Percentiles rank a stretch among this genome's conserved stretches.
phyloP scores from a whole-genome alignment of 1,140 invertebrate genomes.

The Tachypleus tridentatus region DNA sequence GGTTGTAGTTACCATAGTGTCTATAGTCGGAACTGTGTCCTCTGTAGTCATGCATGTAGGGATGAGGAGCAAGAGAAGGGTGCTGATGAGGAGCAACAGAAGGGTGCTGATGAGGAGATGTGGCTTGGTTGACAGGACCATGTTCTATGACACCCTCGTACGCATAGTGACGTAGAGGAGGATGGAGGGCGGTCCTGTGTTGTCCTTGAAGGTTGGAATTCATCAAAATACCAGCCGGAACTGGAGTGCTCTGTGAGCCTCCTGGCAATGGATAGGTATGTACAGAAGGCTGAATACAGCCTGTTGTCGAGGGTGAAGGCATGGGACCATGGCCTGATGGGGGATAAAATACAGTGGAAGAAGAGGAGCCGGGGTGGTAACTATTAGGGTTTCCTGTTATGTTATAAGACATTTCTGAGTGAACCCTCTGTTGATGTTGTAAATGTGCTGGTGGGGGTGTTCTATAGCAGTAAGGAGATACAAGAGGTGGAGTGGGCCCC shows the following conservation, averaged over 20 bases:
- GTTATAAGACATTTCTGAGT: background rate
- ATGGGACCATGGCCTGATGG: too few species aligned
- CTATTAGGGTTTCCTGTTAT: too few species aligned
- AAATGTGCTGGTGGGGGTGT: conserved; percentile 11
- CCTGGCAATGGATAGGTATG: background rate
- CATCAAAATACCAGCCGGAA: conserved; percentile 4
- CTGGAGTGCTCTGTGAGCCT: background rate
- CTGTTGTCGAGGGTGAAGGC: conserved; percentile 5
- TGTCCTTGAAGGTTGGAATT: conserved; percentile 7
- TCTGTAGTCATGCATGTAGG: conserved; percentile 1
- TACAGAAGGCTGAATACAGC: conserved; percentile 10
- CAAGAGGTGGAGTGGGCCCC: conserved; percentile 10
- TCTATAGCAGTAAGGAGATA: conserved; percentile 15
- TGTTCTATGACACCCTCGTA: conserved; percentile 7
- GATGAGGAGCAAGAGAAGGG: background rate
- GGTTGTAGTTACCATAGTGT: conserved; percentile 5
- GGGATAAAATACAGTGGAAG: too few species aligned
- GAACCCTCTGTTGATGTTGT: conserved; percentile 7
- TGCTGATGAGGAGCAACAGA: conserved; percentile 6
- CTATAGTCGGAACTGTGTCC: background rate
- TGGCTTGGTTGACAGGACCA: conserved; percentile 4
- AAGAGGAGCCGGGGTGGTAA: too few species aligned
- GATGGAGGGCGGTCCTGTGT: conserved; percentile 4
- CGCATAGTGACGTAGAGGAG: conserved; percentile 10
- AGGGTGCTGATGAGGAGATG: background rate